phyloP scores from a whole-genome alignment of 2,888 invertebrate species.

The Brassicogethes aeneus region DNA sequence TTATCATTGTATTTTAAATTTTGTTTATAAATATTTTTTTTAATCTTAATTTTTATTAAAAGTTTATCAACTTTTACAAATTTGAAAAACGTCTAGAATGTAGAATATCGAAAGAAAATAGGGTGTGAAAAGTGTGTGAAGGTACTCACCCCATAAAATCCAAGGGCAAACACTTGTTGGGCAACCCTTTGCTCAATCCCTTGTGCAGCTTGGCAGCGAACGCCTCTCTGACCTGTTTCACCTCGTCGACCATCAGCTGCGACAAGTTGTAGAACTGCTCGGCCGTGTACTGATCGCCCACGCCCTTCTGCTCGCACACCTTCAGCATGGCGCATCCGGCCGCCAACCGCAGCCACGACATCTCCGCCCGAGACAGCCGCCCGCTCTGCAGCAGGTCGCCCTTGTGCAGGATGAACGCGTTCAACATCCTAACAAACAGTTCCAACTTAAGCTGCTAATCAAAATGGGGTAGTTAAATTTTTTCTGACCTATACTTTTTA shows the following conservation, averaged over 20 bases:
- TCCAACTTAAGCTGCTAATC: no score
- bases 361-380: slow-evolving; percentile 72
- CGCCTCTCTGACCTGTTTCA: slow-evolving; percentile 61
- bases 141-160: slow-evolving; percentile 58
- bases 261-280: slow-evolving; percentile 94
- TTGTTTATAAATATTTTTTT: no score
- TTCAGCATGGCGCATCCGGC: slow-evolving; percentile 95
- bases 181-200: slow-evolving; percentile 64
- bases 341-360: slow-evolving; percentile 84
- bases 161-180: slow-evolving; percentile 83
- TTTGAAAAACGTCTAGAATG: no score
- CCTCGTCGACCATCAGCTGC: slow-evolving; percentile 78
- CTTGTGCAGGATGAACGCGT: slow-evolving; percentile 87
- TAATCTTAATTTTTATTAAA: no score
- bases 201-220: slow-evolving; percentile 91
- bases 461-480: no score
- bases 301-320: slow-evolving; percentile 91
- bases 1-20: no score
- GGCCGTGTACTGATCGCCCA: slow-evolving; percentile 87
- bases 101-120: no score
- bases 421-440: no score
- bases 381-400: slow-evolving; percentile 58
- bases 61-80: no score
- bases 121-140: no score
- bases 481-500: no score